Conservation (phyloP, 2,888 invertebrate species). For the Agrotis ipsilon region DNA sequence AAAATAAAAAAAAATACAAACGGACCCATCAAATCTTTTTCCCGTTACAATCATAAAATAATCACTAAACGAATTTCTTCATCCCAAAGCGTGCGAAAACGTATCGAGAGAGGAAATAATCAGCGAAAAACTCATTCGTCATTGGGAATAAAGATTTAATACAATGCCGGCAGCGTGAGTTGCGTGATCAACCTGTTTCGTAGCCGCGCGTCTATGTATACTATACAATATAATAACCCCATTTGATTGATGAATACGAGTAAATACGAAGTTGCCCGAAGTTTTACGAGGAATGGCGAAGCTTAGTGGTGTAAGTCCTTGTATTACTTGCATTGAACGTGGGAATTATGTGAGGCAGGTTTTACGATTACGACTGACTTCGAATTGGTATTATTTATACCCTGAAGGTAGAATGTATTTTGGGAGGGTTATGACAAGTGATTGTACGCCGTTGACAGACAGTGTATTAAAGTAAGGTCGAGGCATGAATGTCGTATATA, state of each 20-base stretch:
- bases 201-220: constrained; percentile 59
- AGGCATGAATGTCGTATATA: constrained; percentile 28
- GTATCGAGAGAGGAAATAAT: constrained; percentile 66
- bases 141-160: constrained; percentile 69
- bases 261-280: constrained; percentile 67
- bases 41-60: constrained; percentile 59
- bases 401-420: constrained; percentile 43
- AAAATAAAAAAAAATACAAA: constrained; percentile 38
- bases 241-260: constrained; percentile 81
- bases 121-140: constrained; percentile 69
- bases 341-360: constrained; percentile 50
- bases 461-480: constrained; percentile 35
- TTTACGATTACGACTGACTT: constrained; percentile 58
- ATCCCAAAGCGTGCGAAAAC: constrained; percentile 50
- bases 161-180: constrained; percentile 65
- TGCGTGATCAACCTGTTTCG: constrained; percentile 67
- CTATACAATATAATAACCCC: constrained; percentile 76
- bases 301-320: constrained; percentile 54
- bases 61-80: constrained; percentile 61
- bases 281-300: constrained; percentile 62
- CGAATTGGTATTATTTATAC: constrained; percentile 56
- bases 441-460: constrained; percentile 36
- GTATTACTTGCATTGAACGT: constrained; percentile 53
- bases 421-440: constrained; percentile 42
- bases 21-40: constrained; percentile 30